Evolutionary conservation across 2,888 invertebrate genomes (phyloP).

Genomic region (Torymus tubicola): DNA sequence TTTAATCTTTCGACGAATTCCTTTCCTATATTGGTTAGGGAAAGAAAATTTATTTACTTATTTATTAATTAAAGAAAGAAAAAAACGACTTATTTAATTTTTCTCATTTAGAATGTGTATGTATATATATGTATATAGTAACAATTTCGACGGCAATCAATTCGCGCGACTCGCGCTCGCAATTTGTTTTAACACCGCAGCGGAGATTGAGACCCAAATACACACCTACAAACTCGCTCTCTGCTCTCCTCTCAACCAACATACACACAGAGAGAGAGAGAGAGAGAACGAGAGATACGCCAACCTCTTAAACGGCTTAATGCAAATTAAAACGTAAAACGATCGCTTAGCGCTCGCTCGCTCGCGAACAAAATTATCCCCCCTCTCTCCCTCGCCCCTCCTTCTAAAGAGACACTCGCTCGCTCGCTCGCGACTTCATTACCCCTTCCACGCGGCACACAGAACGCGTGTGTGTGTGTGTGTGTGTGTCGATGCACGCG

Average conservation of each 20-base stretch:
- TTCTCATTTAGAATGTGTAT: too few species aligned
- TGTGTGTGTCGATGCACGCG: slow-evolving; percentile 9
- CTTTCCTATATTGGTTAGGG: too few species aligned
- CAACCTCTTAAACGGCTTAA: slow-evolving; percentile 45
- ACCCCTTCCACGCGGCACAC: neutral
- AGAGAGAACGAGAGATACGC: neutral
- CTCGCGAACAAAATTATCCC: slow-evolving; percentile 50
- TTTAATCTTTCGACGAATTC: too few species aligned
- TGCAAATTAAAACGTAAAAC: slow-evolving; percentile 55
- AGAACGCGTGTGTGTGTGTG: slow-evolving; percentile 1
- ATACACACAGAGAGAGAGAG: neutral
- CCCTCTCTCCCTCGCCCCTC: neutral
- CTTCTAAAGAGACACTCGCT: neutral
- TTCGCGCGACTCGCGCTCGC: slow-evolving; percentile 7
- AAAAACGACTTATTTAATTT: too few species aligned
- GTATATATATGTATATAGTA: neutral
- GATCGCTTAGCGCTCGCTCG: slow-evolving; percentile 37
- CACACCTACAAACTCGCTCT: slow-evolving; percentile 5
- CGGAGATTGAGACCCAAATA: slow-evolving; percentile 21
- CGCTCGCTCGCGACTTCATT: slow-evolving; percentile 20
- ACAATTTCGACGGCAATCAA: slow-evolving; percentile 13
- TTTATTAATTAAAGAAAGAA: too few species aligned
- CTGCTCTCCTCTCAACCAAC: neutral
- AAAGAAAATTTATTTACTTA: too few species aligned
- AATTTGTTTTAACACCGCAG: slow-evolving; percentile 29